These are phyloP conservation scores for Ophion ventricosus DNA, from an alignment of 2,888 invertebrate genomes.

Conservation along the genomic window DNA sequence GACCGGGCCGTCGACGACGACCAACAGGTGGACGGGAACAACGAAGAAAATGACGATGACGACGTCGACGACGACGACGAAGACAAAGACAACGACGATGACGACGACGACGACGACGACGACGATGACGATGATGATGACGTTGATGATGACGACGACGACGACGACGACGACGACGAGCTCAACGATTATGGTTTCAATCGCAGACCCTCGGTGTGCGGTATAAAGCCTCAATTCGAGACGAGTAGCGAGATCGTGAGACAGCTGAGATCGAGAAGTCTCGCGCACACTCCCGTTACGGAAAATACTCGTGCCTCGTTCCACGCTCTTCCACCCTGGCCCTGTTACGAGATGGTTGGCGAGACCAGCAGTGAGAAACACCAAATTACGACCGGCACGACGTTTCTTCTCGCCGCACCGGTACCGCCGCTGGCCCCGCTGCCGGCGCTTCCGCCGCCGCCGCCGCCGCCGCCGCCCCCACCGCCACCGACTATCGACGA, in stretches of 20 bases:
- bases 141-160: conserved; percentile 91
- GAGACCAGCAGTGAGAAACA: conserved; percentile 44
- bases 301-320: conserved; percentile 72
- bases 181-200: conserved; percentile 96
- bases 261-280: conserved; percentile 89
- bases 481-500: conserved; percentile 31
- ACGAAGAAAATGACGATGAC: conserved; percentile 90
- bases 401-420: conserved; percentile 53
- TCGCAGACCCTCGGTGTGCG: conserved; percentile 93
- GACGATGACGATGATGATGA: conserved; percentile 93
- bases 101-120: conserved; percentile 92
- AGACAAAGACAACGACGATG: conserved; percentile 95
- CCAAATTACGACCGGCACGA: conserved; percentile 40
- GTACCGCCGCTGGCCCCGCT: neutral
- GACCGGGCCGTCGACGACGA: conserved; percentile 95
- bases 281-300: conserved; percentile 71
- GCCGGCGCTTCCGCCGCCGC: conserved; percentile 57
- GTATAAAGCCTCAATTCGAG: conserved; percentile 94
- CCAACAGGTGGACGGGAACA: too few relatives aligned
- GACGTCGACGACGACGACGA: conserved; percentile 93
- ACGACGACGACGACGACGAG: conserved; percentile 95
- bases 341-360: conserved; percentile 65
- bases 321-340: conserved; percentile 67
- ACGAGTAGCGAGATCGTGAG: conserved; percentile 92
- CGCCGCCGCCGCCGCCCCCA: neutral